Evolutionary conservation across 2,797 vertebrate genomes (phyloP).

Genomic region (Channallabes apus): DNA sequence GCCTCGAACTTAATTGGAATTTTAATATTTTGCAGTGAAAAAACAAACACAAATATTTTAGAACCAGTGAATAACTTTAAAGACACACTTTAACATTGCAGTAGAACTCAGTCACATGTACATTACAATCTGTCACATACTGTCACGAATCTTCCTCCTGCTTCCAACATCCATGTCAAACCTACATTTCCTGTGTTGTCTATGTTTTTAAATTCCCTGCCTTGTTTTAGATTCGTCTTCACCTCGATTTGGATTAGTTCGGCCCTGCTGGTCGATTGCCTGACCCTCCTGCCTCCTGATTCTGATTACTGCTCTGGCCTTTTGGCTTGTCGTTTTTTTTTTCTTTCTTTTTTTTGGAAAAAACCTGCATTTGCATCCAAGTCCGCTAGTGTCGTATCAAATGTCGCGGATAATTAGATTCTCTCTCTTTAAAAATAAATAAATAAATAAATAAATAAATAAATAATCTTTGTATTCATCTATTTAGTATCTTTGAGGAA

Average conservation of each 20-base stretch:
- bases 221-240: neutral
- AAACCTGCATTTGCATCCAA: neutral
- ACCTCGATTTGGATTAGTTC: neutral
- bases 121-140: neutral
- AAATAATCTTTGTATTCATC: neutral
- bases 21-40: neutral
- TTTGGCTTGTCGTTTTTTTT: neutral
- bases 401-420: neutral
- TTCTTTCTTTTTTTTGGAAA: neutral
- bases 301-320: slow-evolving; percentile 17
- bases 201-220: neutral
- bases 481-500: neutral
- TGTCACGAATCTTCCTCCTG: neutral
- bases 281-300: slow-evolving; percentile 13
- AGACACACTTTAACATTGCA: too few relatives aligned
- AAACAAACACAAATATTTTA: neutral
- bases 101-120: neutral
- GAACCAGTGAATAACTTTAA: neutral
- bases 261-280: neutral
- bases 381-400: neutral
- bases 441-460: neutral
- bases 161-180: neutral
- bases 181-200: neutral
- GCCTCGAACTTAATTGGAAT: neutral
- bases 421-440: neutral